A percentile compares a stretch with the other conserved stretches of the same genome.
Evolutionary conservation across 2,888 invertebrate species (phyloP).

Genomic region (Fragum sueziense): DNA sequence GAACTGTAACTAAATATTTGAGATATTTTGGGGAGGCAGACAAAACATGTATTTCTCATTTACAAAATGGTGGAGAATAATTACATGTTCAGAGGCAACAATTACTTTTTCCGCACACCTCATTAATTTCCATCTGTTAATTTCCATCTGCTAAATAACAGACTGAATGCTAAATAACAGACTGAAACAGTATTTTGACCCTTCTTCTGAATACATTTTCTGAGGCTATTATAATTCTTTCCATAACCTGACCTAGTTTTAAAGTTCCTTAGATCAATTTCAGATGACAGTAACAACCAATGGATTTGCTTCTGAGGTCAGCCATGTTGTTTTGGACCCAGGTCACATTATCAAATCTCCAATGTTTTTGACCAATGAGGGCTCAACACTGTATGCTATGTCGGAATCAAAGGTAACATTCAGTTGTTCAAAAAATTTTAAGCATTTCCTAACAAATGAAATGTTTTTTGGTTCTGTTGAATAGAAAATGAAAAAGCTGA

Average conservation of each 20-base stretch:
- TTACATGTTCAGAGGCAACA: constrained; percentile 1
- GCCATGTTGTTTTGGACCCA: constrained; percentile 59
- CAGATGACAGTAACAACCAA: constrained; percentile 63
- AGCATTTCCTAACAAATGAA: background rate
- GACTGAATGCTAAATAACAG: no score
- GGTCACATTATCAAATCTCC: constrained; percentile 60
- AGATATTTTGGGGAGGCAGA: constrained; percentile 5
- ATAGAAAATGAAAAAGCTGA: no score
- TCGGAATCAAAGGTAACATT: constrained; percentile 69
- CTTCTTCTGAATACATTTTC: no score
- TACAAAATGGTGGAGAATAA: constrained; percentile 7
- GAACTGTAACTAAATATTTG: constrained; percentile 13
- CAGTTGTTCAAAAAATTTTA: background rate
- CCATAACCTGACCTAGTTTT: no score
- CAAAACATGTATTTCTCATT: constrained; percentile 23
- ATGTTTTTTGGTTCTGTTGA: no score
- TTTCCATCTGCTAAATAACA: constrained; percentile 4
- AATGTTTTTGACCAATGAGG: constrained; percentile 62
- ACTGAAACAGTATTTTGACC: no score
- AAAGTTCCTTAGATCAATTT: no score
- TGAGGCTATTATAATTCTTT: no score
- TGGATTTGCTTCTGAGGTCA: constrained; percentile 58
- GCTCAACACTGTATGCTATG: constrained; percentile 65
- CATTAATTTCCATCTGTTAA: constrained; percentile 4
- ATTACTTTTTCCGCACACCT: constrained; percentile 4